phyloP scores from a whole-genome alignment of 2,888 invertebrate species.

The Leptarthrus brevirostris region DNA sequence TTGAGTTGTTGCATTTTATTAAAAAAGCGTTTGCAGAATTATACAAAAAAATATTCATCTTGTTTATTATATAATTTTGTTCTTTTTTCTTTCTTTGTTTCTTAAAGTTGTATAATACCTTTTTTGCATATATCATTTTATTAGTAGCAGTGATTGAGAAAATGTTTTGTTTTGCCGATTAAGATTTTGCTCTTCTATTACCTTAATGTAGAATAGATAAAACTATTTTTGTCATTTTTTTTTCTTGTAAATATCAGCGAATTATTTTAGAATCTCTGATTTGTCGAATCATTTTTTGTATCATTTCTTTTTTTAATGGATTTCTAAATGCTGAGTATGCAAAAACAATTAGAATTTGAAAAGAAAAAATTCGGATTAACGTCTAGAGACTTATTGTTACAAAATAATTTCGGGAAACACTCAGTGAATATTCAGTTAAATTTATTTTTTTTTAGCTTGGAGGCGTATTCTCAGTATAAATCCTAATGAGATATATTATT shows the following conservation, averaged over 20 bases:
- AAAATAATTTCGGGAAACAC: slow-evolving; percentile 4
- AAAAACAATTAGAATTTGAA: no score
- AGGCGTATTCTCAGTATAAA: slow-evolving; percentile 43
- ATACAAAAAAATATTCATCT: slow-evolving; percentile 44
- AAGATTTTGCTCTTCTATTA: slow-evolving; percentile 1
- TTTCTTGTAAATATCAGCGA: slow-evolving; percentile 31
- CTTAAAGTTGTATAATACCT: slow-evolving; percentile 5
- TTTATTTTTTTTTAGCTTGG: slow-evolving; percentile 11
- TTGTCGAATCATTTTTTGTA: slow-evolving; percentile 39
- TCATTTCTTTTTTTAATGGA: neutral
- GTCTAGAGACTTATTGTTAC: neutral
- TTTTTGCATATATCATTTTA: slow-evolving; percentile 19
- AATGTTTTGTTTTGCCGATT: slow-evolving; percentile 21
- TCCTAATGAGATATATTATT: slow-evolving; percentile 40
- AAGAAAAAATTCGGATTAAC: neutral
- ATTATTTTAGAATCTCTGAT: slow-evolving; percentile 18
- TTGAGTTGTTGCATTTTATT: slow-evolving; percentile 30
- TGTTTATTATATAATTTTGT: slow-evolving; percentile 32
- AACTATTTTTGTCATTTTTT: slow-evolving; percentile 6
- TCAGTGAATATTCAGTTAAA: neutral
- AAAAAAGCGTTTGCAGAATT: slow-evolving; percentile 44
- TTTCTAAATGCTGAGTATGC: no score
- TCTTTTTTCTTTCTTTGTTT: no score
- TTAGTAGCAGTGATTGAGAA: slow-evolving; percentile 21
- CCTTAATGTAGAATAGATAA: slow-evolving; percentile 19